Base-by-base conservation (phyloP, 2,797 vertebrate genomes). In the Microchirus variegatus region DNA sequence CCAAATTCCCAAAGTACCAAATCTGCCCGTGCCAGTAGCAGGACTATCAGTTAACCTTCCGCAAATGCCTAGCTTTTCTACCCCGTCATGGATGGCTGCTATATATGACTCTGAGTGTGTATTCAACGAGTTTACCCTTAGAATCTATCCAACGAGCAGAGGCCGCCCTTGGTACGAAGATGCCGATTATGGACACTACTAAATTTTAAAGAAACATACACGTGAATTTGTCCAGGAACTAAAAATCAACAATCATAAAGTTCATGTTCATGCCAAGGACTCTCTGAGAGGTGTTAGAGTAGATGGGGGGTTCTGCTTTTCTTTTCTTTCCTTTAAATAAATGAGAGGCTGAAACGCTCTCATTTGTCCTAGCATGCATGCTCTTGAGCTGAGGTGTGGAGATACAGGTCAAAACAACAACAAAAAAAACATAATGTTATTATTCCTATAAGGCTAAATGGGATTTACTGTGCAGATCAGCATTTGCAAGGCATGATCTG, bases 61-160 rank as follows among this genome's bases (percentile, higher is more conserved):
- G 94, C 97, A 98, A 96, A 99, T 99, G 97, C 98, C 98, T 98
- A 98, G 96, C 95, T 99, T 99, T 99, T 99, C 98, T 93, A 97
- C 98, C 95, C 97, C 97, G 93, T 98, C 97, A 93, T 99, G 98
- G 98, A 99, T 99, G 97, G 96, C 96, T 95, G 96, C 97, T 96
- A 98, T 99, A 94, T 98, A 98, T 98, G 98, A 99, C 95, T 97
- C 97, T 91, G 98, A 99, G 98, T 99, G 98, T 99, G 98, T 99
- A 99, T 99, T 98, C 91, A 91, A 92, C 79, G 94, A 95, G 95
- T 96, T 97, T 59, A 94, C 94, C 94, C 93, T 93, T 94, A 97
- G 95, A 95, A 93, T 89, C 95, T 93, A 83, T 92, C 94, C 92
- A 93, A 89, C 76, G 92, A 93, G 91, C 90, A 87, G 83, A 84